Evolutionary conservation across 2,113 vertebrate genomes (phyloP).

Genomic region (Carassius gibelio): DNA sequence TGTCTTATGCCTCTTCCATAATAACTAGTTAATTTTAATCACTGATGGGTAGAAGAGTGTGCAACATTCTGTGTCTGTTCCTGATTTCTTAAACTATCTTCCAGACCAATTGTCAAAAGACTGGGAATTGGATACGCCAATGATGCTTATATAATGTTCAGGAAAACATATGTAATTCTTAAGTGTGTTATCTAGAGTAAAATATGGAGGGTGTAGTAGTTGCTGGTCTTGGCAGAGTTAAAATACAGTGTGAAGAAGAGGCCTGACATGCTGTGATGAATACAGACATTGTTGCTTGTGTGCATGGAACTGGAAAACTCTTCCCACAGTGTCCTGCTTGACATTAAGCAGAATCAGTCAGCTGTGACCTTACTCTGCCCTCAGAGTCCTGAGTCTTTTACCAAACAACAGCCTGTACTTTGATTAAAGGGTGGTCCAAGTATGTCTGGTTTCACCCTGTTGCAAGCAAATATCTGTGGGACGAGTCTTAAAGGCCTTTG

Average conservation of each 20-base stretch:
- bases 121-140: not conserved
- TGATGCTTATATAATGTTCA: not conserved
- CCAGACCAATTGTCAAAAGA: not conserved
- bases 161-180: not conserved
- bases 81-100: not conserved
- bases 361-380: conserved; percentile 55
- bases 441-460: conserved; percentile 46
- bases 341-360: conserved; percentile 58
- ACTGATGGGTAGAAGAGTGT: not conserved
- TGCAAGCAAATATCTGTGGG: conserved; percentile 49
- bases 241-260: conserved; percentile 41
- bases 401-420: conserved; percentile 48
- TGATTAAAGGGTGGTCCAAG: conserved; percentile 34
- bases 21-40: not conserved
- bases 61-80: not conserved
- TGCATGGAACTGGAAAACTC: conserved; percentile 44
- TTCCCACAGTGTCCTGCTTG: conserved; percentile 54
- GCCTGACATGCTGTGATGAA: conserved; percentile 53
- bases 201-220: conserved; percentile 12
- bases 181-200: not conserved
- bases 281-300: conserved; percentile 48
- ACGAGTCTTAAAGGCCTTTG: conserved; percentile 33
- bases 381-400: conserved; percentile 46
- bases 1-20: not conserved
- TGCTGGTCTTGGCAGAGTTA: conserved; percentile 23